These are phyloP conservation scores for Cyphomyrus discorhynchus DNA, from an alignment of 2,113 vertebrate genomes.

Conservation along the genomic window DNA sequence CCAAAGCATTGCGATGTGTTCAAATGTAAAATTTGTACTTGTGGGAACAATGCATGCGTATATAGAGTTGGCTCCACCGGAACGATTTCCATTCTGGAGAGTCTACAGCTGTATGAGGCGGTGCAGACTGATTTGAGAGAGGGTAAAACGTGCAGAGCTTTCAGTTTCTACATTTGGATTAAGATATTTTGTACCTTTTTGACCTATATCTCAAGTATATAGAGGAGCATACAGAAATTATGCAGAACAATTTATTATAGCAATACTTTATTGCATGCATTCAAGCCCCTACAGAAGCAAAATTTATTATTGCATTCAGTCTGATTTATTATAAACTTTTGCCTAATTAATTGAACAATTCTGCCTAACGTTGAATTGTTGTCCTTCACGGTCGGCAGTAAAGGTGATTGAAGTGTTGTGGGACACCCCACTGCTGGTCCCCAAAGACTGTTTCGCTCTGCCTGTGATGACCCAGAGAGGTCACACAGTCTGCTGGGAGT, in stretches of 20 bases:
- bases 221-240: not conserved
- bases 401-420: not conserved
- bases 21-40: conserved; percentile 5
- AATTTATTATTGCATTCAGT: conserved; percentile 1
- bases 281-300: not conserved
- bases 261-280: not conserved
- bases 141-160: not conserved
- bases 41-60: not conserved
- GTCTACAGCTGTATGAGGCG: not conserved
- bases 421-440: not conserved
- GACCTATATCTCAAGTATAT: not conserved
- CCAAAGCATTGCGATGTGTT: not conserved
- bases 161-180: not conserved
- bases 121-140: not conserved
- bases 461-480: conserved; percentile 43
- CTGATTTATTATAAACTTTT: conserved; percentile 14
- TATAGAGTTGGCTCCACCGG: not conserved
- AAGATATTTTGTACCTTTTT: not conserved
- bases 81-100: not conserved
- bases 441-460: not conserved
- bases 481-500: conserved; percentile 40
- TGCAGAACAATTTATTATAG: not conserved
- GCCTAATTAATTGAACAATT: not conserved
- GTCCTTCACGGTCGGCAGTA: conserved; percentile 9
- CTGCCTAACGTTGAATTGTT: not conserved